phyloP scores from a whole-genome alignment of 2,888 invertebrate genomes.

The Lamellibrachia satsuma region DNA sequence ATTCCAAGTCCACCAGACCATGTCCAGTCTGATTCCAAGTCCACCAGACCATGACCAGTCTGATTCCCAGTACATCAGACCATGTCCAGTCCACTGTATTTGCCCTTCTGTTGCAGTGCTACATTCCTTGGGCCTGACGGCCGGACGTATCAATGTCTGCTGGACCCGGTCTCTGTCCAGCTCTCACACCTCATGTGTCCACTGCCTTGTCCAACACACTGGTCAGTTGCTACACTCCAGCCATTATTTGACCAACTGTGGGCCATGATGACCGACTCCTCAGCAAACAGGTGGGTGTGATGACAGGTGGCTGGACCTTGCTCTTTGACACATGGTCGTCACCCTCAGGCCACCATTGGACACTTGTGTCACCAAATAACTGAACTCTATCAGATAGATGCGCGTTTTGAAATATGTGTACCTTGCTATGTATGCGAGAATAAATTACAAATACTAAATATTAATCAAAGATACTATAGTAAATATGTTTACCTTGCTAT shows the following conservation, averaged over 20 bases:
- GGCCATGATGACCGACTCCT: background rate
- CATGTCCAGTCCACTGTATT: background rate
- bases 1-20: background rate
- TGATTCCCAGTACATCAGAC: background rate
- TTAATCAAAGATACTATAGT: no score
- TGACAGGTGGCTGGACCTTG: background rate
- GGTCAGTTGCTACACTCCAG: background rate
- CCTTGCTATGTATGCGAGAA: no score
- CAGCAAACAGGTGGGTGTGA: background rate
- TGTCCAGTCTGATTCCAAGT: background rate
- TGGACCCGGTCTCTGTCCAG: background rate
- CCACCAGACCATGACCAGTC: background rate
- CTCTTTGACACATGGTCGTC: background rate
- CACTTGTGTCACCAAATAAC: no score
- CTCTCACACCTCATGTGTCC: slow-evolving; percentile 3
- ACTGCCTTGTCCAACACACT: background rate
- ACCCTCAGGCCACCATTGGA: background rate
- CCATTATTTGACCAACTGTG: background rate
- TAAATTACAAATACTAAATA: no score
- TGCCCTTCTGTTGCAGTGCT: background rate
- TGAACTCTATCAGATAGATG: no score
- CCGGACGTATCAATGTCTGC: background rate
- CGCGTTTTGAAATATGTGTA: no score
- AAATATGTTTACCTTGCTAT: no score
- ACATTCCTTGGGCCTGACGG: background rate